Base-by-base conservation (phyloP, 2,888 invertebrate genomes). In the Phortica magna region DNA sequence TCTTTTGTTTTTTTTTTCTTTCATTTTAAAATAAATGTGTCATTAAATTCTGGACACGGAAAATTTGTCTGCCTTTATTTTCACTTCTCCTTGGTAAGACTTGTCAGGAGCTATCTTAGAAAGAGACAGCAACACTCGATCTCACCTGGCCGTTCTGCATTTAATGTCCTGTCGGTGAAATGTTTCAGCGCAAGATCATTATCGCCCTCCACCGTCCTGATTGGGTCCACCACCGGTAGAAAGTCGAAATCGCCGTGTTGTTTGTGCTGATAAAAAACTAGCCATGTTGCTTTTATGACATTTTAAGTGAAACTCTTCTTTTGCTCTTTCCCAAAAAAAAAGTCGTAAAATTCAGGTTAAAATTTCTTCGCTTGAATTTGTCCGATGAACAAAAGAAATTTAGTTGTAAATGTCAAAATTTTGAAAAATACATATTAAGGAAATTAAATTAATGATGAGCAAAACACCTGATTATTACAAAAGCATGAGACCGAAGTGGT, bases 271-370 rank as follows among this genome's bases (percentile, higher is more conserved):
- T 82, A 31, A 83, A 83, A 82, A 80, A 79, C 76, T 78, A 73
- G 79, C 74, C 61, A 61, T 17, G 19, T 73, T 74, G 80, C 87
- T 75, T 31, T 86, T 88, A 86, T 87, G 87, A 76, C 85, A 88
- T 86, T 88, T 88, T 86, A 86, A 86, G 85, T 86, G 84, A 82
- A 86, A 87, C 85, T 83, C 83, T 80, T 78, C 82, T 80, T 85
- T 87, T 87, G 83, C 88, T 88, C 87, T 83, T 80, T 81, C 78
- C 39, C 71, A 59, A 71, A 53, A 42, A 61, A 77, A 88, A 90
- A 88, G 84, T 84, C 85, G 87, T 89, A 86, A 89, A 90, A 70
- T 70, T 48, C 53, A 2, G 70, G 65, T 19, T 39, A 83, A 76
- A 78, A 55, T 64, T 75, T 61, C 79, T 80, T 80, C 77, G 17